phyloP scores from a whole-genome alignment of 2,888 invertebrate species.

The Patella ulyssiponensis region DNA sequence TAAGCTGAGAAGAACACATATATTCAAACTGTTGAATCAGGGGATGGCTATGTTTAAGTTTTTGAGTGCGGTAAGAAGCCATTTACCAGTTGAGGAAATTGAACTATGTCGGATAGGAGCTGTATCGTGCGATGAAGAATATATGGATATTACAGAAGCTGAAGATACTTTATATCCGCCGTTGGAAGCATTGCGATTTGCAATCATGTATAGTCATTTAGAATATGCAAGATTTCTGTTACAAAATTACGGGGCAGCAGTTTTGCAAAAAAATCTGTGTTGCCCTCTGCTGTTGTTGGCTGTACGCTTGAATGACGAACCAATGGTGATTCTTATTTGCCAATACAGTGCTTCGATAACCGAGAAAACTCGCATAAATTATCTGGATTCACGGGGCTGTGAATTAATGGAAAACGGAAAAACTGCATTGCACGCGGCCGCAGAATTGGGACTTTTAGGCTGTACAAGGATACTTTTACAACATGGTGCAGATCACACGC shows the following conservation, averaged over 20 bases:
- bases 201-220: conserved; percentile 23
- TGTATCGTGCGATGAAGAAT: neutral
- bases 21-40: no score
- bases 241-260: conserved; percentile 3
- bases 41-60: conserved; percentile 14
- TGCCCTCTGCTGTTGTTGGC: conserved; percentile 20
- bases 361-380: conserved; percentile 9
- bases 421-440: conserved; percentile 22
- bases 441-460: conserved; percentile 20
- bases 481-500: conserved; percentile 15
- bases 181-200: conserved; percentile 19
- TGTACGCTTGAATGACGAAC: conserved; percentile 16
- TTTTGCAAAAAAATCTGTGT: conserved; percentile 12
- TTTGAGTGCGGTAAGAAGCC: conserved; percentile 15
- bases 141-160: neutral
- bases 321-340: conserved; percentile 17
- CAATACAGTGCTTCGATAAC: conserved; percentile 8
- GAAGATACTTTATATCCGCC: conserved; percentile 15
- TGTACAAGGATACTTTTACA: conserved; percentile 20
- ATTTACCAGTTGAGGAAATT: conserved; percentile 17
- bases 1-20: no score
- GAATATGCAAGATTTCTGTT: conserved; percentile 17
- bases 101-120: conserved; percentile 3
- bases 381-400: conserved; percentile 23
- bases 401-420: conserved; percentile 24